phyloP scores from a whole-genome alignment of 2,888 invertebrate species.

The Apotomis turbidana region DNA sequence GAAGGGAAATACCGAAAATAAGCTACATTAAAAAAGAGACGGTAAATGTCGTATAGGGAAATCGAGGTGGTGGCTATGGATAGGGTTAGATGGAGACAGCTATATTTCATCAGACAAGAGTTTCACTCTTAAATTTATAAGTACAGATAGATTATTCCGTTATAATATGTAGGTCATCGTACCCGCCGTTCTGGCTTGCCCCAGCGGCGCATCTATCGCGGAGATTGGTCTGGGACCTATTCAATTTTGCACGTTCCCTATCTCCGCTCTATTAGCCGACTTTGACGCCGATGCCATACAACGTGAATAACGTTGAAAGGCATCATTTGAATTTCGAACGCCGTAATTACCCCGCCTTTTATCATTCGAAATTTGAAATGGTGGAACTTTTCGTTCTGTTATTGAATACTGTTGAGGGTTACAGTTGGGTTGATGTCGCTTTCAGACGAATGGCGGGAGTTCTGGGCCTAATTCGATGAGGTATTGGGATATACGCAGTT shows the following conservation, averaged over 20 bases:
- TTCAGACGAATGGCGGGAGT: not conserved
- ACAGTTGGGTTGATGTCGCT: not conserved
- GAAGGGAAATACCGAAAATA: no score
- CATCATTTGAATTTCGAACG: conserved; percentile 36
- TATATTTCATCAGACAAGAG: no score
- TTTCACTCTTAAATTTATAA: no score
- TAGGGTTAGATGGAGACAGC: no score
- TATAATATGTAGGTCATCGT: not conserved
- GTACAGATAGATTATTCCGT: no score
- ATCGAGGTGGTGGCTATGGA: no score
- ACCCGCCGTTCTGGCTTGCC: conserved; percentile 37
- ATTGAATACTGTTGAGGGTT: not conserved
- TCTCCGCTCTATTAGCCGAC: conserved; percentile 75
- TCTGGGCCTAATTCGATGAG: not conserved
- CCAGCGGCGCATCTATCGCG: conserved; percentile 66
- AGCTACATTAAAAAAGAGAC: no score
- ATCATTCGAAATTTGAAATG: conserved; percentile 13
- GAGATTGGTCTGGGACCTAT: conserved; percentile 80
- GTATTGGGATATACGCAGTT: no score
- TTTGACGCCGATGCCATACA: conserved; percentile 53
- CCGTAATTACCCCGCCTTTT: conserved; percentile 29
- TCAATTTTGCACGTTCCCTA: conserved; percentile 78
- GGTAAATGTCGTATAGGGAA: no score
- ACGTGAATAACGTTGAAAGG: conserved; percentile 27
- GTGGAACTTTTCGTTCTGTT: conserved; percentile 8